These are phyloP conservation scores for Limnephilus marmoratus DNA, from an alignment of 2,888 invertebrate species.

Conservation along the genomic window DNA sequence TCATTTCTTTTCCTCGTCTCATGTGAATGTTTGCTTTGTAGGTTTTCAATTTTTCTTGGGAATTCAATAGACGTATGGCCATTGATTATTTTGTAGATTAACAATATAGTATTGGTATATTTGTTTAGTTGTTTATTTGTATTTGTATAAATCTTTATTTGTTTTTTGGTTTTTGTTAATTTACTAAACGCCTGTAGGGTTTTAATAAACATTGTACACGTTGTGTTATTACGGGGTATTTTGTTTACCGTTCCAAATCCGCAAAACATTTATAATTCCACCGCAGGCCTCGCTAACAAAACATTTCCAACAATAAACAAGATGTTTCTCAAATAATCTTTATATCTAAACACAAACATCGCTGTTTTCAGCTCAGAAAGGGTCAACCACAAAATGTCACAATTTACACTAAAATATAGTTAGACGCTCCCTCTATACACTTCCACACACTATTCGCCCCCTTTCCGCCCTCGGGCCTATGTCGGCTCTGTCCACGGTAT, in stretches of 20 bases:
- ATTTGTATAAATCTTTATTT: no score
- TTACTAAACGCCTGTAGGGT: no score
- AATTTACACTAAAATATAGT: constrained; percentile 30
- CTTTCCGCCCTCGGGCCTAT: not conserved
- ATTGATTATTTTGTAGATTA: no score
- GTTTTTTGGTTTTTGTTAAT: no score
- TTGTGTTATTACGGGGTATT: not conserved
- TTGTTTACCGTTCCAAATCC: not conserved
- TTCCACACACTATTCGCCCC: constrained; percentile 9
- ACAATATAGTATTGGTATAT: no score
- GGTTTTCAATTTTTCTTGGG: no score
- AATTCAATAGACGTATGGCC: no score
- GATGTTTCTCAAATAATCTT: not conserved
- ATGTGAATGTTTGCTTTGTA: no score
- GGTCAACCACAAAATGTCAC: constrained; percentile 30
- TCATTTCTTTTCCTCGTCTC: no score
- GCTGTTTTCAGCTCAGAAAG: not conserved
- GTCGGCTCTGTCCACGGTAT: not conserved
- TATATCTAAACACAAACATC: not conserved
- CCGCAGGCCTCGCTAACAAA: not conserved
- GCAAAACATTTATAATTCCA: not conserved
- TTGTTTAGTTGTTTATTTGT: no score
- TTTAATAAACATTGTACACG: no score
- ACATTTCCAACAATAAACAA: not conserved
- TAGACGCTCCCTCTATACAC: not conserved